Evolutionary conservation across 2,888 invertebrate species (phyloP).

Genomic region (Philonicus albiceps): DNA sequence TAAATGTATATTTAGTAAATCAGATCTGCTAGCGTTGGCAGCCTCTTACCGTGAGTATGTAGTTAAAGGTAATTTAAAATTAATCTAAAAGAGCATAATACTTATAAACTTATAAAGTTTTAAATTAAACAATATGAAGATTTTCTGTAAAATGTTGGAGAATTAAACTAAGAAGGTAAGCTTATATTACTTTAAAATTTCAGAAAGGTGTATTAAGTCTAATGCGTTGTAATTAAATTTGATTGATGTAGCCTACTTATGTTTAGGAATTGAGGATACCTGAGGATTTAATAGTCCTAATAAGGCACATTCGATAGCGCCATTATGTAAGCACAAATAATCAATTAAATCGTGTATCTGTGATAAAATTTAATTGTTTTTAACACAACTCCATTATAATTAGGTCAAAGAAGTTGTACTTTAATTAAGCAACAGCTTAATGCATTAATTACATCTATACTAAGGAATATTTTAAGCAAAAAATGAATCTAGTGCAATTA

Average conservation of each 20-base stretch:
- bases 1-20: too few species aligned
- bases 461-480: neutral
- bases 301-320: neutral
- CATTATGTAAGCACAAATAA: neutral
- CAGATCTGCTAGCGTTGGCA: too few species aligned
- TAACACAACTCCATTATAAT: neutral
- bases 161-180: neutral
- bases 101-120: too few species aligned
- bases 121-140: too few species aligned
- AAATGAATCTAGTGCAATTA: neutral
- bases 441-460: neutral
- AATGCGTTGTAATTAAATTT: neutral
- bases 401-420: slow-evolving; percentile 19
- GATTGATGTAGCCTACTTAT: neutral
- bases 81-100: too few species aligned
- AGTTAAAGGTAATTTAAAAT: too few species aligned
- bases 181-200: neutral
- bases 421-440: slow-evolving; percentile 1
- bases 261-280: neutral
- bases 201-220: neutral
- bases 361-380: neutral
- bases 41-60: too few species aligned
- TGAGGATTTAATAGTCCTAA: neutral
- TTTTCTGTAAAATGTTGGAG: too few species aligned
- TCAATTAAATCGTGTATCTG: neutral